Evolutionary conservation across 2,113 vertebrate genomes (phyloP).

Genomic region (Melospiza melodia): DNA sequence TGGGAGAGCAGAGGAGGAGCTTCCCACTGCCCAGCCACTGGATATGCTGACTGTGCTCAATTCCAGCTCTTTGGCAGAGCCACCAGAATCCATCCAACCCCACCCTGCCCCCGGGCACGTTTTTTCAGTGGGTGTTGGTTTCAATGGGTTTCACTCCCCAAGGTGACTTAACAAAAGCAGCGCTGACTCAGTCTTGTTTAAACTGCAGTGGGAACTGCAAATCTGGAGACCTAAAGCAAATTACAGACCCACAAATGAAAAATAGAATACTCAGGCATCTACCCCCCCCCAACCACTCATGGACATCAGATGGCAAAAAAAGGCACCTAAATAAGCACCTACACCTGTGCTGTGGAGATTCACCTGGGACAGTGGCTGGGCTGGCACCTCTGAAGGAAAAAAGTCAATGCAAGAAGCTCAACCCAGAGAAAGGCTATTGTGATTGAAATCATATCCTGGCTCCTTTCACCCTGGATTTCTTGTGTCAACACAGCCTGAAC

Average conservation of each 20-base stretch:
- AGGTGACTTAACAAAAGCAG: not conserved
- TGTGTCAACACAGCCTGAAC: not conserved
- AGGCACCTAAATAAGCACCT: not conserved
- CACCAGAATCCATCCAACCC: not conserved
- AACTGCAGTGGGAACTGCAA: not conserved
- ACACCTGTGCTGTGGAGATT: not conserved
- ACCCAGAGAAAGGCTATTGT: not conserved
- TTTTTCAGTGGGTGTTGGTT: not conserved
- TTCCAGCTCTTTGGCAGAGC: not conserved
- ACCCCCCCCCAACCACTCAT: not conserved
- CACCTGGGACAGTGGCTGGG: not conserved
- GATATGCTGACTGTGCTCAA: not conserved
- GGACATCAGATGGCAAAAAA: not conserved
- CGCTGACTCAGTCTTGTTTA: not conserved
- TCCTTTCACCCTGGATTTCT: not conserved
- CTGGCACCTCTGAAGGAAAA: not conserved
- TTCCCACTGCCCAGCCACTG: fast-evolving
- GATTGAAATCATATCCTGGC: not conserved
- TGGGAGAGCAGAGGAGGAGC: fast-evolving
- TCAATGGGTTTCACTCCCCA: not conserved
- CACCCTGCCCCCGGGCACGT: not conserved
- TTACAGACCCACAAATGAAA: not conserved
- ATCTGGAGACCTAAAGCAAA: not conserved
- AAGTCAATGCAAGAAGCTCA: not conserved
- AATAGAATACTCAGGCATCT: not conserved